Base-by-base conservation (phyloP, 2,888 invertebrate genomes). In the Andrena hattorfiana region DNA sequence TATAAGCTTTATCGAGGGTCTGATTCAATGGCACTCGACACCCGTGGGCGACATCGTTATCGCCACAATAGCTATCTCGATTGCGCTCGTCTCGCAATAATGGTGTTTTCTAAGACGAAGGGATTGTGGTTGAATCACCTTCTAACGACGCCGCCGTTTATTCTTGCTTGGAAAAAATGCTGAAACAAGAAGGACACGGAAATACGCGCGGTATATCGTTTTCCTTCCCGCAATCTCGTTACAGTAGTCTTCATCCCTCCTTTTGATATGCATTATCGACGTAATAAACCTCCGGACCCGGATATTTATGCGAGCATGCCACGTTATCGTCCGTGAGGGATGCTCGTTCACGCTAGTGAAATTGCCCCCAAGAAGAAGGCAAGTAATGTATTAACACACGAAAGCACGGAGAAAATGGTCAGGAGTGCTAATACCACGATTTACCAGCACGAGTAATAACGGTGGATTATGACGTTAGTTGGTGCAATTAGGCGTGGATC, bases 1-100 rank as follows among this genome's bases (percentile, higher is more conserved):
- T 81, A 81, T 69, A 66, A 62, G 81, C 71, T 82, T 83, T 87
- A 89, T 87, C 75, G 84, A 60, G 26, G 69, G 79, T 83, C 67
- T 81, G 85, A 85, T 87, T 89, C 84, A 89, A 89, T 89, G 68
- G 86, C 67, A 81, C 83, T 89, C 84, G 86, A 89, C 83, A 86
- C 83, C 79, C 70, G 69, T 77, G 67, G 49, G 67, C 84, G 86
- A 84, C 86, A 84, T 89, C 86, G 87, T 89, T 89, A 89, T 89
- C 85, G 56, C 66, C 70, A 88, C 89, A 89, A 89, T 89, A 71
- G 83, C 71, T 79, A 85, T 79, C 85, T 76, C 77, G 74, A 74
- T 83, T 68, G 76, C 54, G 54, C 71, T 35, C 76, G 62, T 54
- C 63, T 56, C 81, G 64, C 73, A 74, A 84, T 87, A 87, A 87